Percentiles rank a stretch among this genome's conserved stretches.
Conservation (phyloP, 92 coral and sea anemone genomes). For the Epizoanthus rinbou region DNA sequence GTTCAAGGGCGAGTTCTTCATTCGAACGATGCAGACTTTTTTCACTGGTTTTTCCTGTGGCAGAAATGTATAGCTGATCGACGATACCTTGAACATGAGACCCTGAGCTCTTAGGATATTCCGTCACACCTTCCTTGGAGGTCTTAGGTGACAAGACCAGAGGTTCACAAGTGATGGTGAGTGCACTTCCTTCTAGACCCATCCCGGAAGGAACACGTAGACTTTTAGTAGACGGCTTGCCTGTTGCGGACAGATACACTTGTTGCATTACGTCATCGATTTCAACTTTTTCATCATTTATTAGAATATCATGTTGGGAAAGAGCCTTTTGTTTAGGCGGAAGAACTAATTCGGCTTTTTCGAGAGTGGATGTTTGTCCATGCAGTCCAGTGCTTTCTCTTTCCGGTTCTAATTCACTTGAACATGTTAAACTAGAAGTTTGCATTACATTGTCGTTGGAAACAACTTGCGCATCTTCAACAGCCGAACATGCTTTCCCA, state of each 20-base stretch:
- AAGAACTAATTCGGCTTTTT: no score
- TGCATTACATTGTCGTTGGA: no score
- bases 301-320: not conserved
- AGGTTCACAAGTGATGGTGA: conserved; percentile 8
- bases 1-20: not conserved
- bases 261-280: conserved; percentile 5
- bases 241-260: not conserved
- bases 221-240: not conserved
- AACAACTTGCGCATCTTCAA: no score
- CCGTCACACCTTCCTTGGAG: conserved; percentile 1
- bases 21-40: not conserved
- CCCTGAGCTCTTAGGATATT: not conserved
- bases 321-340: not conserved
- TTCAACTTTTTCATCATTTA: not conserved
- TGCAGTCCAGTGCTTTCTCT: not conserved
- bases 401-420: not conserved
- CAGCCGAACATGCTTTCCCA: not conserved
- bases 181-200: conserved; percentile 2
- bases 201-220: not conserved
- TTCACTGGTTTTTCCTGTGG: not conserved
- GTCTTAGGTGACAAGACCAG: conserved; percentile 9
- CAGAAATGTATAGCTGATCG: not conserved
- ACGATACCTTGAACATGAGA: not conserved
- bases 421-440: not conserved
- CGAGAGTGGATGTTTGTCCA: no score